These are phyloP conservation scores for Recurvirostra avosetta DNA, from an alignment of 2,113 vertebrate species.

Conservation along the genomic window DNA sequence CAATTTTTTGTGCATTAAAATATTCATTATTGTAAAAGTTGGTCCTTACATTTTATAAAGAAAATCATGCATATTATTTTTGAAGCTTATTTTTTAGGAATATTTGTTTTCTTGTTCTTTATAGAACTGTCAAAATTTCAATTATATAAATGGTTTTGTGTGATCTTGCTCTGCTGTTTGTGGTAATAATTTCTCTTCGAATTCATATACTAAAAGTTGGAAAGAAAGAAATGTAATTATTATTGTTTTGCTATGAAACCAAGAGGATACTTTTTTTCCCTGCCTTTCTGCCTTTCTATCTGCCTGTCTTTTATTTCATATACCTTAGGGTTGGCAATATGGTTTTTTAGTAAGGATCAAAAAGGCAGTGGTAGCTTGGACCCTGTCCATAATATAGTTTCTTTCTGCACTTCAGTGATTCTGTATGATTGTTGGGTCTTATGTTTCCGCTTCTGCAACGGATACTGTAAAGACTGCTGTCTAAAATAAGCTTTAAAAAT, in stretches of 20 bases:
- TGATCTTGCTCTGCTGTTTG: not conserved
- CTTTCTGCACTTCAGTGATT: not conserved
- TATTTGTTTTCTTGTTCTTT: not conserved
- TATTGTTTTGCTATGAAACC: not conserved
- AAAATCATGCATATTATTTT: not conserved
- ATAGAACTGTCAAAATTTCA: not conserved
- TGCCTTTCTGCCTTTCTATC: not conserved
- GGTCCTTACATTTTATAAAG: not conserved
- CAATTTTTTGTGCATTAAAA: not conserved
- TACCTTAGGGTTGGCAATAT: not conserved
- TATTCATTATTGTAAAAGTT: not conserved
- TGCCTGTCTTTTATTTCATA: not conserved
- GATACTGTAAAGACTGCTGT: not conserved
- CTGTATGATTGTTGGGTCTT: not conserved
- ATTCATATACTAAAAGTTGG: not conserved
- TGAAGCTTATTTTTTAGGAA: not conserved
- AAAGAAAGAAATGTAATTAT: not conserved
- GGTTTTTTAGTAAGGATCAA: not conserved
- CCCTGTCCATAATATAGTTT: not conserved
- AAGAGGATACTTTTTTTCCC: not conserved
- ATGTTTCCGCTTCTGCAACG: not conserved
- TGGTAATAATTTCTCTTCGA: not conserved
- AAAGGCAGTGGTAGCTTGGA: not conserved
- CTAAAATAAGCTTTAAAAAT: not conserved
- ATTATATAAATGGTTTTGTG: not conserved